Base-by-base conservation (phyloP, 1,140 invertebrate genomes). In the Coenobita brevimanus region DNA sequence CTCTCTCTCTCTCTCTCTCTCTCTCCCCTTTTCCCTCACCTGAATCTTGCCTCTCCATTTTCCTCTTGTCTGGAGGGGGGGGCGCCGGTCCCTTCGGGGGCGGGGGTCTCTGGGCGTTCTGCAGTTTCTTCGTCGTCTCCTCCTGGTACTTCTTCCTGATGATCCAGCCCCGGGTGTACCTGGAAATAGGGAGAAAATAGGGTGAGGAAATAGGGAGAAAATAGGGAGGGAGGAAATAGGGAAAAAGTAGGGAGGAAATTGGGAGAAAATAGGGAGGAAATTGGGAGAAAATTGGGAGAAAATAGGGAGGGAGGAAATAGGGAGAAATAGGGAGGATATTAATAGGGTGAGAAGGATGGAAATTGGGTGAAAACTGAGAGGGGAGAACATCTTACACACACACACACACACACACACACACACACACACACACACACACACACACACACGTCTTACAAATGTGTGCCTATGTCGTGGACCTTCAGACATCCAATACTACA, bases 121-220 rank as follows among this genome's bases (percentile, higher is more conserved):
- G 30, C 8, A 43, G 4, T 50, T 57, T 60, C 24, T 85, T 85
- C 83, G 67, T 36, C 54, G 64, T 33, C 75, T 60, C 80, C 57
- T 88, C 62, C 84, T 91, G 33, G n/a, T 69, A 80, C 67, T 89
- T 88, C 82, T 88, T 91, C 17, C 67, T 17, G 50, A 36, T 80
- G 43, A 87, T 87, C 84, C 84, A 87, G 8, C 84, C 84, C 41
- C 84, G 76, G 2, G 84, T 73, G 76, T 71, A 87, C 64, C 84
- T 87, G 46, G 2, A 30, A 24, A 10, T 13, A 13, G n/a, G 54
- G 10, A 57, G 54, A 13, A 57, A n/a, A 13, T 13, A n/a, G 10
- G n/a, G 67, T 71, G 27, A 0, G 50, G 75, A 30, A 13, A 30
- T n/a, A 54, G 21, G 17, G n/a, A 1, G 38, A 24, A 27, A 27